Evolutionary conservation across 2,113 vertebrate genomes (phyloP).

Genomic region (Microcebus murinus): DNA sequence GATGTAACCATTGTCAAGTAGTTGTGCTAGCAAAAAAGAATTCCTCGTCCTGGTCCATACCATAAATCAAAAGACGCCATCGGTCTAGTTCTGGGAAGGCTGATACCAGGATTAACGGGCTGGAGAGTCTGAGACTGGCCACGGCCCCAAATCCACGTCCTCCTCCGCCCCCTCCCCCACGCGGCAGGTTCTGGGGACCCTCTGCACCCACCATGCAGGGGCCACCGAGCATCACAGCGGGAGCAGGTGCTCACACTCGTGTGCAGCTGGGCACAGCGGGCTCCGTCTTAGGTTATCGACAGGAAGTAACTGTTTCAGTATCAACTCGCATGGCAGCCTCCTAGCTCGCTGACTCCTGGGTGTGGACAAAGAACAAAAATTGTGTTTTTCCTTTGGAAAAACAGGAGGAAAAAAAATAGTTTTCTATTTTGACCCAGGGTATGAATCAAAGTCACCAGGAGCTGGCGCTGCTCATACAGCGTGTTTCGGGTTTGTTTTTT

Average conservation of each 20-base stretch:
- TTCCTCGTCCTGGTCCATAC: neutral
- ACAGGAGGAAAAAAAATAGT: neutral
- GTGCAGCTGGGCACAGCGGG: accelerated
- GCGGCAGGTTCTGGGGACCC: accelerated
- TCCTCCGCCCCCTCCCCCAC: neutral
- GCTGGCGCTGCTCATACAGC: neutral
- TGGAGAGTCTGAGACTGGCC: accelerated
- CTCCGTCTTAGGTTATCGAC: accelerated
- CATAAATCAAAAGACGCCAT: accelerated
- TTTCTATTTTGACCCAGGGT: accelerated
- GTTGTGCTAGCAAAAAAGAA: neutral
- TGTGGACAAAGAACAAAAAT: neutral
- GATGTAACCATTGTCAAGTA: accelerated
- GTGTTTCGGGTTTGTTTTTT: neutral
- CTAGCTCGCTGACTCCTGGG: neutral
- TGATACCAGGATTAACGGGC: accelerated
- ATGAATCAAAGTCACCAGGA: neutral
- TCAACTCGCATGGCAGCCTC: no score
- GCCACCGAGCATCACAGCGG: accelerated
- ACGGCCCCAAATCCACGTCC: accelerated
- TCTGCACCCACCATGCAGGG: accelerated
- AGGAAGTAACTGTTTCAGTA: neutral
- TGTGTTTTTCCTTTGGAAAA: neutral
- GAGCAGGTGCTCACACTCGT: no score
- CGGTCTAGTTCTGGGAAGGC: neutral